Evolutionary conservation across 1,140 invertebrate species (phyloP).

Genomic region (Pachypeltis micranthus): DNA sequence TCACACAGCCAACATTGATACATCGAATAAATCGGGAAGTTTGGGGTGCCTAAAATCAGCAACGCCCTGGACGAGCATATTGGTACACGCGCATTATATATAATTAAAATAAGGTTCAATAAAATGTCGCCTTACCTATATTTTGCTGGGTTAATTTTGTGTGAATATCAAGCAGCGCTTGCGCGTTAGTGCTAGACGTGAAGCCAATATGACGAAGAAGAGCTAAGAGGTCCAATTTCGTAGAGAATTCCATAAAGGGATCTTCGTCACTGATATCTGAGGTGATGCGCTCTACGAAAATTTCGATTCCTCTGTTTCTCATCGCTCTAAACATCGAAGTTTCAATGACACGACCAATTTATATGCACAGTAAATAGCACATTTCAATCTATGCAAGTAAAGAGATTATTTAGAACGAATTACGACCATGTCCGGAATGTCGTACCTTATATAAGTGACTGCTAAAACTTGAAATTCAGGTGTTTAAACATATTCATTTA

Average conservation of each 20-base stretch:
- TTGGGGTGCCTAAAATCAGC: too few species aligned
- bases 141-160: neutral
- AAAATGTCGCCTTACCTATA: neutral
- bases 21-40: too few species aligned
- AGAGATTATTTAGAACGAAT: too few species aligned
- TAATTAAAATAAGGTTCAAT: too few species aligned
- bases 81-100: too few species aligned
- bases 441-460: too few species aligned
- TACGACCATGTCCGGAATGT: too few species aligned
- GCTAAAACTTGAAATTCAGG: too few species aligned
- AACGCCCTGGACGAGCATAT: too few species aligned
- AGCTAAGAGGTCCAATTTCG: neutral
- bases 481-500: too few species aligned
- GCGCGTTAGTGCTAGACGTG: neutral
- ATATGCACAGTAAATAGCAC: conserved; percentile 6
- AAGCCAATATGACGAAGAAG: neutral
- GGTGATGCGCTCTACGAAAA: conserved; percentile 50
- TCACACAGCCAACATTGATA: too few species aligned
- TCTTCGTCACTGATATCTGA: conserved; percentile 29
- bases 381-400: neutral
- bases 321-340: conserved; percentile 86
- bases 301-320: conserved; percentile 93
- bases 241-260: neutral
- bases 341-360: too few species aligned
- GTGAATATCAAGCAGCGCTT: neutral